These are phyloP conservation scores for Athalia rosae DNA, from an alignment of 2,888 invertebrate species.

Conservation along the genomic window DNA sequence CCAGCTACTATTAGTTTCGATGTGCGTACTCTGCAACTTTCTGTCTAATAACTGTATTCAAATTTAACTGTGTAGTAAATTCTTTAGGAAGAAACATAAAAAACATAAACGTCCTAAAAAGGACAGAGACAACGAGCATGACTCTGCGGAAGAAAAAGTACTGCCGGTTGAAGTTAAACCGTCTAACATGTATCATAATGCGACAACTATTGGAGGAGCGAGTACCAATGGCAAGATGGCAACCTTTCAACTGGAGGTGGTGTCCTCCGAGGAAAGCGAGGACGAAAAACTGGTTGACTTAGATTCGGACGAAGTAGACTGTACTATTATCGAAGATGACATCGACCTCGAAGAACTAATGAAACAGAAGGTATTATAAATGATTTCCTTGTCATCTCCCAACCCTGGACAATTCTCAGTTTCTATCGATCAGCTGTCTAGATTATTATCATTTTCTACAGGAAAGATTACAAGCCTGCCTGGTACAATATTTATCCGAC, in stretches of 20 bases:
- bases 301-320: constrained; percentile 77
- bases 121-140: constrained; percentile 66
- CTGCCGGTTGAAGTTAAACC: constrained; percentile 52
- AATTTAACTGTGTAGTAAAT: constrained; percentile 29
- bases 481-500: constrained; percentile 85
- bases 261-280: constrained; percentile 70
- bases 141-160: constrained; percentile 61
- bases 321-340: constrained; percentile 87
- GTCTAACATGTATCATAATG: background rate
- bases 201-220: constrained; percentile 55
- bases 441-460: constrained; percentile 53
- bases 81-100: constrained; percentile 68
- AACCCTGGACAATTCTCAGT: background rate
- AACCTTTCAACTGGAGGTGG: constrained; percentile 64
- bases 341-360: constrained; percentile 91
- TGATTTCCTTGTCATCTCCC: background rate
- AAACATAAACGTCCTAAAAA: constrained; percentile 69
- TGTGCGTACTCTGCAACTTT: background rate
- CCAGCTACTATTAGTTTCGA: background rate
- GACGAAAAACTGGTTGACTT: constrained; percentile 71
- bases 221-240: constrained; percentile 68
- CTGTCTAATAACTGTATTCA: background rate
- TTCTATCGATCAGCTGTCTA: too few relatives aligned
- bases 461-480: constrained; percentile 82
- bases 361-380: constrained; percentile 85